Conservation (phyloP, 2,888 invertebrate genomes). For the Drosophila limbata region DNA sequence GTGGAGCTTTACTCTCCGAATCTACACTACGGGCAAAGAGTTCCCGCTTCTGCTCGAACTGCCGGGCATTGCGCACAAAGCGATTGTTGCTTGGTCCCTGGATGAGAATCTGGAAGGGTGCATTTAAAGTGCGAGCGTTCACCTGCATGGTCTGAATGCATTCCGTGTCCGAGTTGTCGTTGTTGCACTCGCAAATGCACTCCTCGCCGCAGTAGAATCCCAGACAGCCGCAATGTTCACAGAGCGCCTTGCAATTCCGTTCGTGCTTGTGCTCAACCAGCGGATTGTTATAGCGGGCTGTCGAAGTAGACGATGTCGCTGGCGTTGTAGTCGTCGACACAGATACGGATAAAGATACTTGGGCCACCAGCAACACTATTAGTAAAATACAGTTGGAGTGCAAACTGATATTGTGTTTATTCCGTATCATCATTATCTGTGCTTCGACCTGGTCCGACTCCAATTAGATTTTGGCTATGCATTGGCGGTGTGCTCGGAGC, state of each 20-base stretch:
- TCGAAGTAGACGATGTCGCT: slow-evolving; percentile 10
- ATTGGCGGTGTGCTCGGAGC: slow-evolving; percentile 32
- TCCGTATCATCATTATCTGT: slow-evolving; percentile 45
- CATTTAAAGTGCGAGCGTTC: slow-evolving; percentile 74
- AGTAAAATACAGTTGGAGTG: slow-evolving; percentile 22
- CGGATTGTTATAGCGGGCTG: slow-evolving; percentile 52
- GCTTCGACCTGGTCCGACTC: slow-evolving; percentile 30
- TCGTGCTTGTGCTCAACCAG: slow-evolving; percentile 76
- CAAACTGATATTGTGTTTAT: slow-evolving; percentile 25
- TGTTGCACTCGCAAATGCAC: slow-evolving; percentile 85
- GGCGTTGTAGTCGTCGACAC: slow-evolving; percentile 18
- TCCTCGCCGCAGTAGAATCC: slow-evolving; percentile 86
- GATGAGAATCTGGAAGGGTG: slow-evolving; percentile 84
- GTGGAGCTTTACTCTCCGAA: slow-evolving; percentile 34
- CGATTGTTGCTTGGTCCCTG: slow-evolving; percentile 83
- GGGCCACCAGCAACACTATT: slow-evolving; percentile 35
- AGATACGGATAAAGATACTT: slow-evolving; percentile 29
- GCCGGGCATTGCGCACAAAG: slow-evolving; percentile 82
- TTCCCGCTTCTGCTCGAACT: slow-evolving; percentile 78
- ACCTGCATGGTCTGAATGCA: slow-evolving; percentile 83
- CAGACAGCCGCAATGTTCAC: slow-evolving; percentile 83
- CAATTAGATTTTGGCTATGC: slow-evolving; percentile 49
- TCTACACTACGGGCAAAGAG: slow-evolving; percentile 24
- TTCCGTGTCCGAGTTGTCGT: slow-evolving; percentile 81
- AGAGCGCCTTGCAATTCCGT: slow-evolving; percentile 82